These are phyloP conservation scores for Embiotoca jacksoni DNA, from an alignment of 2,113 vertebrate species.

Conservation along the genomic window DNA sequence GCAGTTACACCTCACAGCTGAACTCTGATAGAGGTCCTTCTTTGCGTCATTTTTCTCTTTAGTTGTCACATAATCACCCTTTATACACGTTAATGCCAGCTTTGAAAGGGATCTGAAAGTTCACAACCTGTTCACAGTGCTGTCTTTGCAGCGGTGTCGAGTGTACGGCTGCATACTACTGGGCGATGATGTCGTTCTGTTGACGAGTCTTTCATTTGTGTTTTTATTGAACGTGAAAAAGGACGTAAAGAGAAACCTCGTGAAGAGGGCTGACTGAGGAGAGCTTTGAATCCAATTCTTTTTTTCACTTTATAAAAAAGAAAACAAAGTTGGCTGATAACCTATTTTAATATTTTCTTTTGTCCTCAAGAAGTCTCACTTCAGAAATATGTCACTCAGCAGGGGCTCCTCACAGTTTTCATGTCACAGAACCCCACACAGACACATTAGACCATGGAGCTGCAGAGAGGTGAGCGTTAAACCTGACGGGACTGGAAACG, in stretches of 20 bases:
- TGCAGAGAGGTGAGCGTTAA: not conserved
- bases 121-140: not conserved
- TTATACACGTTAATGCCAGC: not conserved
- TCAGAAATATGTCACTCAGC: slow-evolving; percentile 3
- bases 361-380: not conserved
- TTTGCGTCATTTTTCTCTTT: not conserved
- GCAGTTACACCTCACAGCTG: not conserved
- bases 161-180: not conserved
- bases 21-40: not conserved
- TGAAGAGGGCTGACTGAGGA: not conserved
- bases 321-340: not conserved
- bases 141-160: not conserved
- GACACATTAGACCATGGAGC: not conserved
- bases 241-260: not conserved
- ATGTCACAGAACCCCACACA: slow-evolving; percentile 9
- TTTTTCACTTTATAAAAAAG: not conserved
- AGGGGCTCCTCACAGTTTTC: slow-evolving; percentile 11
- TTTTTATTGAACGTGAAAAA: slow-evolving; percentile 3
- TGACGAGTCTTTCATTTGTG: not conserved
- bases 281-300: not conserved
- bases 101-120: not conserved
- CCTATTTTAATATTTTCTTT: not conserved
- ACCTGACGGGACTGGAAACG: not conserved
- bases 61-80: not conserved
- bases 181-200: not conserved